A percentile compares a stretch with the other conserved stretches of the same genome.
phyloP scores from a whole-genome alignment of 2,888 invertebrate genomes.

The Octonoba sinensis region DNA sequence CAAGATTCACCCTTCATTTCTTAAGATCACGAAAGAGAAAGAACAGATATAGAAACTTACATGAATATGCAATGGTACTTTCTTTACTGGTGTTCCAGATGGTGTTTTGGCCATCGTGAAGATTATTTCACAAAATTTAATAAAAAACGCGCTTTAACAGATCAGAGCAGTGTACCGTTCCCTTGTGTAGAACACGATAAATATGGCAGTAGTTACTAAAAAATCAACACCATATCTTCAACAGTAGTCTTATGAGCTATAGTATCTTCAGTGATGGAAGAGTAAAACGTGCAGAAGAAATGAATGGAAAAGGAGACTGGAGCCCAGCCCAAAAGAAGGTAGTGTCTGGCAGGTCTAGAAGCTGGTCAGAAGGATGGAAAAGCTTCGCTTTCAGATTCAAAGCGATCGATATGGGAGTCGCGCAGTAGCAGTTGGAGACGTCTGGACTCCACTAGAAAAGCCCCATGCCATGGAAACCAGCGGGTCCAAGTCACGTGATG shows the following conservation, averaged over 20 bases:
- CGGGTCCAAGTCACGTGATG: constrained; percentile 34
- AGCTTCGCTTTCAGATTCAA: not conserved
- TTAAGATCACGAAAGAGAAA: too few species aligned
- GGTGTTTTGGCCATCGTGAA: constrained; percentile 58
- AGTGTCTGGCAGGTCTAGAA: constrained; percentile 26
- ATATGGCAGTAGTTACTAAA: too few species aligned
- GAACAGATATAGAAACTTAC: constrained; percentile 41
- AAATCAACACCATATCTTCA: too few species aligned
- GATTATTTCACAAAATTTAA: too few species aligned
- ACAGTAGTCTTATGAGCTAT: too few species aligned
- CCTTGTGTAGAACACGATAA: too few species aligned
- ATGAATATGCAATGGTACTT: constrained; percentile 86
- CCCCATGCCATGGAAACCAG: constrained; percentile 36
- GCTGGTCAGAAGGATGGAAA: constrained; percentile 11
- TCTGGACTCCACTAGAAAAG: constrained; percentile 26
- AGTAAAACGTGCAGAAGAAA: not conserved
- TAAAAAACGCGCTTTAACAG: too few species aligned
- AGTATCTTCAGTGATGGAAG: too few species aligned
- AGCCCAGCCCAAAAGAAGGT: constrained; percentile 36
- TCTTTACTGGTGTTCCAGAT: constrained; percentile 85
- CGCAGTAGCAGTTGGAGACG: constrained; percentile 45
- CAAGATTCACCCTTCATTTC: too few species aligned
- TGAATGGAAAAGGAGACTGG: not conserved
- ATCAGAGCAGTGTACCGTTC: too few species aligned
- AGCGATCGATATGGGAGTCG: constrained; percentile 48